Evolutionary conservation across 2,797 vertebrate genomes (phyloP), one percentile per base, ranked within the genome.

Genomic region (Sphenodon punctatus): DNA sequence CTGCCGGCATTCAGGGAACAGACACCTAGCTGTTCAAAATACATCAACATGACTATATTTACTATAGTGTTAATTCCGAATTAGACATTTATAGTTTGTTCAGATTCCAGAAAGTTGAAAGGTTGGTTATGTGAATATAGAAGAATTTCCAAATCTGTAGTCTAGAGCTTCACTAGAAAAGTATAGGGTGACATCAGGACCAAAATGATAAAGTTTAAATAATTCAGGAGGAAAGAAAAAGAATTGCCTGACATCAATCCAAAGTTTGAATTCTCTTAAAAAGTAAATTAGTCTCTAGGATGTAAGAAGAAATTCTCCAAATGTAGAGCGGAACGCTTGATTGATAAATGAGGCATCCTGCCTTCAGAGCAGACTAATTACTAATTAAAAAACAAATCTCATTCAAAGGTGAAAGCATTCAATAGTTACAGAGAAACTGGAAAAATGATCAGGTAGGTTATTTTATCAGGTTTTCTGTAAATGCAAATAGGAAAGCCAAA

Each of bases 241-340:
- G 14, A 71, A 53, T 64, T 72, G 5, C 42, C 49, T 67, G 53
- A 85, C 86, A 74, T 51, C 1, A 55, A 69, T 42, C 34, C 17
- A 77, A 84, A 9, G 3, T 71, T 80, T 83, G 38, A 75, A 55
- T 69, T 41, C 2, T 48, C 19, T 65, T 20, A 66, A 85, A 80
- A 88, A 86, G 2, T 36, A 82, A 13, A 67, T 78, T 41, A 77
- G 4, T 63, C 45, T 58, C 23, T 84, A 43, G 69, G 88, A 34
- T 45, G 78, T 38, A 43, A 39, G 8, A 82, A 23, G 8, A 39
- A 80, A 4, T 53, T 70, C 10, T 56, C 10, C 32, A 58, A 61
- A 17, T 41, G 46, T 5, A 80, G 38, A 58, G 11, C 63, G 5
- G 14, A 82, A 63, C 65, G 22, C 6, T 78, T 77, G 53, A 39